These are phyloP conservation scores for Pedionomus torquatus DNA, from an alignment of 2,113 vertebrate genomes.

Conservation along the genomic window DNA sequence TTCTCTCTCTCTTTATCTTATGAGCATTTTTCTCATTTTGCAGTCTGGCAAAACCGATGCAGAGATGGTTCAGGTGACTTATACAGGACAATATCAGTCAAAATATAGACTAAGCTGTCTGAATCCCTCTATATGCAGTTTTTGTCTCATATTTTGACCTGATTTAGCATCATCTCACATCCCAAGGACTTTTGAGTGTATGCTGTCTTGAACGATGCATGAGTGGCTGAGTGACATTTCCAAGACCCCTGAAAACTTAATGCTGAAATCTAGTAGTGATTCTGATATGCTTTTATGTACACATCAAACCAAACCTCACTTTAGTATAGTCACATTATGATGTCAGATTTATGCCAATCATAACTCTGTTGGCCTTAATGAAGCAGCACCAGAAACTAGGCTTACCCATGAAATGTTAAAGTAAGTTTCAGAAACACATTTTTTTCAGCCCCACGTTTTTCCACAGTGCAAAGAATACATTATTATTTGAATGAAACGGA, in stretches of 20 bases:
- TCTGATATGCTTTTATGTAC: conserved; percentile 1
- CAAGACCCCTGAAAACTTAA: conserved; percentile 14
- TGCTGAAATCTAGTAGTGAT: background rate
- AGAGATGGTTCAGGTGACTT: background rate
- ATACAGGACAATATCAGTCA: background rate
- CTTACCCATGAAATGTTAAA: background rate
- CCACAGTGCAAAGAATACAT: background rate
- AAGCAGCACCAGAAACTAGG: background rate
- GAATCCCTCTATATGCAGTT: background rate
- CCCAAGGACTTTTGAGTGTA: background rate
- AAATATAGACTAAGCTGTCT: background rate
- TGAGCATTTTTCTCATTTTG: background rate
- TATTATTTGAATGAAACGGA: background rate
- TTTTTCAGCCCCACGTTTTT: background rate
- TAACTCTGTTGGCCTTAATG: background rate
- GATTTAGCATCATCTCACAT: background rate
- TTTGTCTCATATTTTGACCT: conserved; percentile 12
- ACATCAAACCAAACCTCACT: background rate
- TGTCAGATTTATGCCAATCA: background rate
- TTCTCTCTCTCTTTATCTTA: background rate
- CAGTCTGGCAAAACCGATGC: background rate
- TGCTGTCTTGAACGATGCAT: background rate
- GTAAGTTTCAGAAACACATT: background rate
- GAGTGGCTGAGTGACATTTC: background rate
- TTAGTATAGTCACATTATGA: background rate